A percentile compares a stretch with the other conserved stretches of the same genome.
Conservation (phyloP, 1,140 invertebrate genomes). For the Varroa destructor region DNA sequence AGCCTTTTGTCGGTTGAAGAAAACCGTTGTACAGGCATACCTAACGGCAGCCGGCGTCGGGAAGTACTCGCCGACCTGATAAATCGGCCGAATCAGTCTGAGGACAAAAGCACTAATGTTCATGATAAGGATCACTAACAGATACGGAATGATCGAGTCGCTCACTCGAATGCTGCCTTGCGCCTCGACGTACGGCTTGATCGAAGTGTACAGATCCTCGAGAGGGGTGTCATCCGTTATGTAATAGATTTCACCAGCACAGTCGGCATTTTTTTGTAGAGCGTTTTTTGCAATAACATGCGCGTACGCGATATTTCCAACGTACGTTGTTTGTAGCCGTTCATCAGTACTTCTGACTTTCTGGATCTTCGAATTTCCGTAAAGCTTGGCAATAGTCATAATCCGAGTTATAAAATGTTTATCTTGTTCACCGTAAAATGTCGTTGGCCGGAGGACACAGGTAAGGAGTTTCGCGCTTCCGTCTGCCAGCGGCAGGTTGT, state of each 20-base stretch:
- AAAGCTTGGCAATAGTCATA: constrained; percentile 43
- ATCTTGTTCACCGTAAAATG: constrained; percentile 56
- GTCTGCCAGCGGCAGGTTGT: constrained; percentile 43
- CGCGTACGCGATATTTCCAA: constrained; percentile 53
- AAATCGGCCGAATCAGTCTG: no score
- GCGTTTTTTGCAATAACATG: constrained; percentile 51
- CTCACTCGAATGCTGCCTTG: constrained; percentile 38
- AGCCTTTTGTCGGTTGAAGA: constrained; percentile 50
- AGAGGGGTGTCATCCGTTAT: constrained; percentile 54
- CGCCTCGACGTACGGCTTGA: constrained; percentile 45
- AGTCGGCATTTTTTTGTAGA: constrained; percentile 41
- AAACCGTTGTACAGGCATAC: constrained; percentile 49
- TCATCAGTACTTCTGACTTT: constrained; percentile 32
- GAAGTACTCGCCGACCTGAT: constrained; percentile 5
- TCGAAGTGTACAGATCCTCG: constrained; percentile 48
- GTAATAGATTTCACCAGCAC: constrained; percentile 42
- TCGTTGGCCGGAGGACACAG: constrained; percentile 48
- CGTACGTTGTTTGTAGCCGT: constrained; percentile 50
- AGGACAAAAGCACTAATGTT: no score
- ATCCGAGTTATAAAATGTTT: constrained; percentile 46
- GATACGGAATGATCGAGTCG: constrained; percentile 42
- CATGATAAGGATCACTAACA: constrained; percentile 39
- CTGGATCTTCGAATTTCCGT: no score
- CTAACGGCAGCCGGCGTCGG: constrained; percentile 36
- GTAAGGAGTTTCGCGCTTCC: constrained; percentile 45